Evolutionary conservation across 2,888 invertebrate genomes (phyloP).

Genomic region (Megastigmus dorsalis): DNA sequence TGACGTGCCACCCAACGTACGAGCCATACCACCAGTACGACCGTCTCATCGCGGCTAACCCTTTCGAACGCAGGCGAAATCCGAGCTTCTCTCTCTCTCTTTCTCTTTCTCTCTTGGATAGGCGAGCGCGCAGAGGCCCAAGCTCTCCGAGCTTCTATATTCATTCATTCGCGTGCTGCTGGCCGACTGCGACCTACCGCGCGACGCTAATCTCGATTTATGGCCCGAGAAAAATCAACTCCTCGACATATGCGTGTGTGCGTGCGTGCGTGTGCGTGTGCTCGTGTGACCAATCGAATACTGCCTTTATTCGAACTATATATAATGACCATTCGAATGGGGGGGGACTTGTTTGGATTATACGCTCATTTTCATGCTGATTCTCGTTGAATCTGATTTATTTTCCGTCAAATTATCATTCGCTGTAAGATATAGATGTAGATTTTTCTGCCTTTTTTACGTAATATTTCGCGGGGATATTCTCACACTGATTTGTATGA

Average conservation of each 20-base stretch:
- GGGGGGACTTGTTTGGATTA: no score
- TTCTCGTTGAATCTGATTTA: background rate
- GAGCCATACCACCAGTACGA: constrained; percentile 25
- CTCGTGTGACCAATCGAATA: background rate
- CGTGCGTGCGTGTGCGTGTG: background rate
- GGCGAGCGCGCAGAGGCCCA: constrained; percentile 41
- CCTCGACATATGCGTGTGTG: constrained; percentile 55
- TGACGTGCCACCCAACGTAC: constrained; percentile 61
- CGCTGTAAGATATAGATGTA: constrained; percentile 4
- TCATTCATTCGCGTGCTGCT: constrained; percentile 62
- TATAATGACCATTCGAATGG: no score
- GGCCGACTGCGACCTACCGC: constrained; percentile 70
- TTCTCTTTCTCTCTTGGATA: constrained; percentile 42
- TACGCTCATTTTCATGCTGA: no score
- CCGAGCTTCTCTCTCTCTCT: constrained; percentile 62
- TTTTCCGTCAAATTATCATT: constrained; percentile 5
- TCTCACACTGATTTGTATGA: no score
- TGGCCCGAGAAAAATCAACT: constrained; percentile 65
- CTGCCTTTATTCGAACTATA: no score
- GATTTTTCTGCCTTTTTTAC: background rate
- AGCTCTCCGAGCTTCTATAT: constrained; percentile 52
- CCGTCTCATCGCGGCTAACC: constrained; percentile 43
- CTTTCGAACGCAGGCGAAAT: constrained; percentile 66
- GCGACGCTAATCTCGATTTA: constrained; percentile 69
- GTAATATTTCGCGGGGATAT: no score